phyloP scores from a whole-genome alignment of 2,888 invertebrate species.

The Eupithecia inturbata region DNA sequence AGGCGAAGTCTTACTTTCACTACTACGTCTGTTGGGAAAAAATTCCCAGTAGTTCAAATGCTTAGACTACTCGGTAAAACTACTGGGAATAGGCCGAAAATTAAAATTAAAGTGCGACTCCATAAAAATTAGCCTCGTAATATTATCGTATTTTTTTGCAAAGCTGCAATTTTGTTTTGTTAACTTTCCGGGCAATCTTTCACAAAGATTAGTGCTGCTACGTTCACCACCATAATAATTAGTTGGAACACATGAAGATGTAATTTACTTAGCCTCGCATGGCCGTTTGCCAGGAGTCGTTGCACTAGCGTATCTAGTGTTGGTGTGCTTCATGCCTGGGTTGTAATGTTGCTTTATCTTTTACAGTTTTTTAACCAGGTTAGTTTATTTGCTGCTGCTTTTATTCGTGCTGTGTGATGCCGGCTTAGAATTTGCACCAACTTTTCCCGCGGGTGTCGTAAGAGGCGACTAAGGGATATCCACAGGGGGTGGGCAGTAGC shows the following conservation, averaged over 20 bases:
- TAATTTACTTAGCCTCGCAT: slow-evolving; percentile 23
- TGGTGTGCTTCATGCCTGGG: slow-evolving; percentile 38
- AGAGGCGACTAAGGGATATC: too few species aligned
- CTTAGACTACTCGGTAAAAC: too few species aligned
- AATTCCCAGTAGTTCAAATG: too few species aligned
- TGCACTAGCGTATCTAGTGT: slow-evolving; percentile 51
- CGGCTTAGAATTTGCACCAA: too few species aligned
- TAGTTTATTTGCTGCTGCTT: too few species aligned
- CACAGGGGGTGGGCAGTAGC: too few species aligned
- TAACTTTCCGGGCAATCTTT: neutral
- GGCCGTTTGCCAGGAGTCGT: slow-evolving; percentile 47
- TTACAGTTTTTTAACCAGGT: neutral
- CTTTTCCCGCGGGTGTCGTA: too few species aligned
- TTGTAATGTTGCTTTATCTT: slow-evolving; percentile 36
- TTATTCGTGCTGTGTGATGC: too few species aligned
- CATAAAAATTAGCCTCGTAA: neutral
- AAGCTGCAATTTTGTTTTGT: neutral
- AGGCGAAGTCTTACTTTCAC: too few species aligned
- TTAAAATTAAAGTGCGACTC: neutral
- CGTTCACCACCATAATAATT: slow-evolving; percentile 23
- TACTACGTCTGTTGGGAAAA: too few species aligned
- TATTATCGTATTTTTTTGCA: neutral
- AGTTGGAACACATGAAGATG: slow-evolving; percentile 19
- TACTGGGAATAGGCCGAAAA: too few species aligned
- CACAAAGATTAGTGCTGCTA: slow-evolving; percentile 2